A percentile compares a stretch with the other conserved stretches of the same genome.
phyloP scores from a whole-genome alignment of 2,888 invertebrate species.

The Seira sanloemensis region DNA sequence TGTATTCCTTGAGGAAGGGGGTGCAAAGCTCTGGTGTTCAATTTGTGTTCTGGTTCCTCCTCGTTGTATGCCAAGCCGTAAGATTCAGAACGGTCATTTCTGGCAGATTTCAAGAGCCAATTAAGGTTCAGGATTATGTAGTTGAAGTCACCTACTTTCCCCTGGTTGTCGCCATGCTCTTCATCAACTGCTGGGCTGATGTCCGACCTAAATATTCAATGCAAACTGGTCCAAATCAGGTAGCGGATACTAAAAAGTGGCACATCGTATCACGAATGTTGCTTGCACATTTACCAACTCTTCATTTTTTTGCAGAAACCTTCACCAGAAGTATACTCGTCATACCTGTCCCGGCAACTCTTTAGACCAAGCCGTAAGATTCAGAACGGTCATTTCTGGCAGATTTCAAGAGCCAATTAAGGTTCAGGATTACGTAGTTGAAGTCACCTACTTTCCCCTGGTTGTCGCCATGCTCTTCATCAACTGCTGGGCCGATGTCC shows the following conservation, averaged over 20 bases:
- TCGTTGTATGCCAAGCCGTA: slow-evolving; percentile 84
- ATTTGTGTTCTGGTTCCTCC: slow-evolving; percentile 92
- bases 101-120: background rate
- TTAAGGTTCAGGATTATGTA: slow-evolving; percentile 77
- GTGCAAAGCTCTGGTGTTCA: slow-evolving; percentile 92
- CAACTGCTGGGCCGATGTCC: slow-evolving; percentile 87
- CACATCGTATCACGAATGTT: too few species aligned
- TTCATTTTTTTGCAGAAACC: slow-evolving; percentile 82
- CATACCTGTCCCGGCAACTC: slow-evolving; percentile 89
- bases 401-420: slow-evolving; percentile 1
- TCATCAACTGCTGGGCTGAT: slow-evolving; percentile 89
- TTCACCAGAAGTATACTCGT: slow-evolving; percentile 90
- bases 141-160: slow-evolving; percentile 89
- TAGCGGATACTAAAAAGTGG: background rate
- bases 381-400: slow-evolving; percentile 78
- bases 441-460: slow-evolving; percentile 87
- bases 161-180: slow-evolving; percentile 82
- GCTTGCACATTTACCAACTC: too few species aligned
- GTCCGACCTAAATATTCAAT: slow-evolving; percentile 75
- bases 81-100: slow-evolving; percentile 81
- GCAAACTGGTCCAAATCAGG: slow-evolving; percentile 16
- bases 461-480: slow-evolving; percentile 83
- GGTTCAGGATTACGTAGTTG: slow-evolving; percentile 80
- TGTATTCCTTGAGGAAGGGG: slow-evolving; percentile 89
- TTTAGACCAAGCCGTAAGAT: slow-evolving; percentile 88